Evolutionary conservation across 2,797 vertebrate species (phyloP).

Genomic region (Parauchenoglanis punctatus): DNA sequence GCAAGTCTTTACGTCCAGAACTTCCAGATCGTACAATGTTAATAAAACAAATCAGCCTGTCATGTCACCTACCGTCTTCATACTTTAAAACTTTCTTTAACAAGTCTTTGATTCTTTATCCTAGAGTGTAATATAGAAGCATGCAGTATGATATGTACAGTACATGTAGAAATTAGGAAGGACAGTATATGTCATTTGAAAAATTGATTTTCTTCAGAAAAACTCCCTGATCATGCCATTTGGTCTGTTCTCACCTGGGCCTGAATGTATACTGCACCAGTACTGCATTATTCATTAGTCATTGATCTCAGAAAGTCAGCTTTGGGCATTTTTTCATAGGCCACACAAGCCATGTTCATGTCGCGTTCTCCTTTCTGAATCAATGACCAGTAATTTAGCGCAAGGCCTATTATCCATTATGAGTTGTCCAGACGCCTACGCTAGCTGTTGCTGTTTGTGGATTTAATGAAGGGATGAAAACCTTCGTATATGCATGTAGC

Average conservation of each 20-base stretch:
- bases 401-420: neutral
- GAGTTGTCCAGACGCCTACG: neutral
- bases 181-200: neutral
- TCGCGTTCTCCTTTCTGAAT: constrained; percentile 56
- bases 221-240: neutral
- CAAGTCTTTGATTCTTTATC: neutral
- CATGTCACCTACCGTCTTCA: neutral
- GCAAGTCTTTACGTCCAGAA: neutral
- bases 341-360: constrained; percentile 43
- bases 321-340: constrained; percentile 50
- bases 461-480: neutral
- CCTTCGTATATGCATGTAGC: neutral
- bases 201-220: neutral
- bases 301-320: constrained; percentile 52
- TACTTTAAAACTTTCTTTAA: neutral
- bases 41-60: neutral
- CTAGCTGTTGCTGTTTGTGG: neutral
- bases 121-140: neutral
- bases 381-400: constrained; percentile 62
- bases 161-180: neutral
- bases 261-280: constrained; percentile 13
- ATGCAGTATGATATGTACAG: neutral
- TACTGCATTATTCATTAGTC: constrained; percentile 43
- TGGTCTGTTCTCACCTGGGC: neutral
- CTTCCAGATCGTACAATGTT: neutral